Evolutionary conservation across 2,113 vertebrate genomes (phyloP).

Genomic region (Malurus elegans): DNA sequence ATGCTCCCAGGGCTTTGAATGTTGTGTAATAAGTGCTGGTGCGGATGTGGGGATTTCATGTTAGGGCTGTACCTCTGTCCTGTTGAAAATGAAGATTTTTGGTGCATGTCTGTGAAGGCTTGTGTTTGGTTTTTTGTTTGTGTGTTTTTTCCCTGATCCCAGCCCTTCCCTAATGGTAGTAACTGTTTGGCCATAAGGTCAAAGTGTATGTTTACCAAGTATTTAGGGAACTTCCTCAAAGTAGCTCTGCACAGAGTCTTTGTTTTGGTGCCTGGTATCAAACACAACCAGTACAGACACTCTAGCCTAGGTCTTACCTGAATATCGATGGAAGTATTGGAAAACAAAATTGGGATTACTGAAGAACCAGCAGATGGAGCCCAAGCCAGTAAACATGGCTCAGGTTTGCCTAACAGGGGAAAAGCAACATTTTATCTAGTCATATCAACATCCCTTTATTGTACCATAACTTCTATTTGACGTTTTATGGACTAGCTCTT

Average conservation of each 20-base stretch:
- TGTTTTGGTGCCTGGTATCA: background rate
- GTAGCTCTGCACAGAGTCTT: background rate
- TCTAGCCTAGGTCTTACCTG: background rate
- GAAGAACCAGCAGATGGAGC: slow-evolving; percentile 66
- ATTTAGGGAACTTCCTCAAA: background rate
- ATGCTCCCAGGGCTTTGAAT: background rate
- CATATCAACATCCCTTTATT: background rate
- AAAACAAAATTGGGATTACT: background rate
- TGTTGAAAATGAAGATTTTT: background rate
- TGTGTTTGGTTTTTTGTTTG: background rate
- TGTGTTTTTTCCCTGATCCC: background rate
- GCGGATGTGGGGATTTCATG: background rate
- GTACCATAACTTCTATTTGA: background rate
- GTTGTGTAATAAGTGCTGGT: background rate
- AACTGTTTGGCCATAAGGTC: background rate
- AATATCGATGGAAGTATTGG: background rate
- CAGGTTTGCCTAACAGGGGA: background rate
- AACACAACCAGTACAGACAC: background rate
- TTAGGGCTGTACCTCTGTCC: background rate
- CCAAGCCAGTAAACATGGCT: slow-evolving; percentile 24
- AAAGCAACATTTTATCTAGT: background rate
- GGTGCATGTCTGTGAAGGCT: background rate
- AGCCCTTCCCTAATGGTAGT: background rate
- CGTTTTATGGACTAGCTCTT: background rate
- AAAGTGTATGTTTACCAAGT: background rate